Evolutionary conservation across 2,888 invertebrate genomes (phyloP).

Genomic region (Eristalis tenax): DNA sequence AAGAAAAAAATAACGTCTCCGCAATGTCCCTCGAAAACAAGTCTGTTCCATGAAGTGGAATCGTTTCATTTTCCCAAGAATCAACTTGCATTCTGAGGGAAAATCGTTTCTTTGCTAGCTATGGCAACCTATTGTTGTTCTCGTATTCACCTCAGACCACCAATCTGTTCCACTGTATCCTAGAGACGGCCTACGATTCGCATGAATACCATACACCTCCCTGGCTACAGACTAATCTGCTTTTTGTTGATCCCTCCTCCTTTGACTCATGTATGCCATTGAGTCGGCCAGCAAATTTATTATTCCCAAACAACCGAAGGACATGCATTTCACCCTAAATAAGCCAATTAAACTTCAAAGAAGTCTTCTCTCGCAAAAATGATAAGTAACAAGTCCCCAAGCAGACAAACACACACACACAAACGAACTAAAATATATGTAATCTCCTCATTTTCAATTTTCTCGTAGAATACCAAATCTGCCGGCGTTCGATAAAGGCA

Average conservation of each 20-base stretch:
- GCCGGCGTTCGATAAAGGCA: slow-evolving; percentile 25
- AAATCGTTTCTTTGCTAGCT: too few relatives aligned
- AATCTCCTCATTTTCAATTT: slow-evolving; percentile 45
- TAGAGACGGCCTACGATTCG: not conserved
- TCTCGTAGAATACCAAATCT: slow-evolving; percentile 12
- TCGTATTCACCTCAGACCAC: not conserved
- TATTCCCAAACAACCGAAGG: not conserved
- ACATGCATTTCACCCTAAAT: slow-evolving; percentile 7
- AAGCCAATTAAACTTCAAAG: slow-evolving; percentile 33
- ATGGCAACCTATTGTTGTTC: too few relatives aligned
- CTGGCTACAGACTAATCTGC: not conserved
- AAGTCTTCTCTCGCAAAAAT: not conserved
- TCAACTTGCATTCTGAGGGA: not conserved
- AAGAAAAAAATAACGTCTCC: not conserved
- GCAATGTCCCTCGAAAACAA: not conserved
- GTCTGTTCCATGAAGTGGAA: not conserved
- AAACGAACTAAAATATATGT: slow-evolving; percentile 10
- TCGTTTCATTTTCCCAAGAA: not conserved
- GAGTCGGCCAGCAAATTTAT: slow-evolving; percentile 5
- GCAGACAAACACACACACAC: not conserved
- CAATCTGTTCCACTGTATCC: not conserved
- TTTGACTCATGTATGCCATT: not conserved
- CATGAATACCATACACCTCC: not conserved
- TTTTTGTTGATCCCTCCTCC: not conserved
- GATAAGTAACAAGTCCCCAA: not conserved